A percentile compares a stretch with the other conserved stretches of the same genome.
Conservation (phyloP, 1,140 invertebrate species). For the Camponotus vicinus region DNA sequence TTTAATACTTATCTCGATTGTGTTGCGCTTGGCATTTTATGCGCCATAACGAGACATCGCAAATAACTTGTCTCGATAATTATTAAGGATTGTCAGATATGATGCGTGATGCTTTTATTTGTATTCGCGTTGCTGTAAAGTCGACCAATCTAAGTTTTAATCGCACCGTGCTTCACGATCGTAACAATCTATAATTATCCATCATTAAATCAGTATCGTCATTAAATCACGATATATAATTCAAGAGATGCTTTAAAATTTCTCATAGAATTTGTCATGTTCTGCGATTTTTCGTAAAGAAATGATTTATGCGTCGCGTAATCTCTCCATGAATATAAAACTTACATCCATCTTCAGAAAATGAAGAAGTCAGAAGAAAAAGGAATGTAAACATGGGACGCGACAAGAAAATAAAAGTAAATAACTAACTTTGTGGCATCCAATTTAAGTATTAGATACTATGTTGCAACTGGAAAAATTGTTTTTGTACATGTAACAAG, state of each 20-base stretch:
- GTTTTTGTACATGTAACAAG: constrained; percentile 15
- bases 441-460: constrained; percentile 14
- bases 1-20: too few species aligned
- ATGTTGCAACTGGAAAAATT: background rate
- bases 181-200: constrained; percentile 29
- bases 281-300: background rate
- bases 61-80: background rate
- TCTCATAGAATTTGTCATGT: background rate
- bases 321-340: background rate
- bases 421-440: background rate
- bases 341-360: background rate
- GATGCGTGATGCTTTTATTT: background rate
- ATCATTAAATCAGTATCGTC: constrained; percentile 37
- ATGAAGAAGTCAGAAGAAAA: background rate
- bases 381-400: background rate
- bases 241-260: background rate
- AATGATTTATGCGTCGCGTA: constrained; percentile 23
- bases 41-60: background rate
- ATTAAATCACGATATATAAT: background rate
- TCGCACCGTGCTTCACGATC: background rate
- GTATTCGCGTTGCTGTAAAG: background rate
- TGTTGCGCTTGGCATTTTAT: too few species aligned
- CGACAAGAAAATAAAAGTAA: constrained; percentile 20
- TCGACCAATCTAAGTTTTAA: background rate
- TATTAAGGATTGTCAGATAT: background rate